Conservation (phyloP, 2,888 invertebrate species). For the Nezara viridula region DNA sequence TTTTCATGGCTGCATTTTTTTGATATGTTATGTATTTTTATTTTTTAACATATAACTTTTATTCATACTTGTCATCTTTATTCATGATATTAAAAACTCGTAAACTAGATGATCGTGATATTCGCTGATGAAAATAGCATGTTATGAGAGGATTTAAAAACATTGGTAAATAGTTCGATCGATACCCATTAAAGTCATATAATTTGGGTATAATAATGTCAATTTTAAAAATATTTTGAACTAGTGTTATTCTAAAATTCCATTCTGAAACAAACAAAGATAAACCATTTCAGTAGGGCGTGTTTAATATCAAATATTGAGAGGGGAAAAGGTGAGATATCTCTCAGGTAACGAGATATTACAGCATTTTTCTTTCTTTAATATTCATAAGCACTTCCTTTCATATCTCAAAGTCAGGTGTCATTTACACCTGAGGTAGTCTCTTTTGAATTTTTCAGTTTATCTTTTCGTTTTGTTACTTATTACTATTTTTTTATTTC, state of each 20-base stretch:
- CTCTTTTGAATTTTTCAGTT: background rate
- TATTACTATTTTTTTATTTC: background rate
- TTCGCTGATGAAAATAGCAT: too few relatives aligned
- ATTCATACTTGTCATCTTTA: too few relatives aligned
- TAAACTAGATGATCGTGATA: too few relatives aligned
- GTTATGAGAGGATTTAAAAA: too few relatives aligned
- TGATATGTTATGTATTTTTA: too few relatives aligned
- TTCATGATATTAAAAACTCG: too few relatives aligned
- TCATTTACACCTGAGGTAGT: background rate
- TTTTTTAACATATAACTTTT: too few relatives aligned
- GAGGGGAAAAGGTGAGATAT: background rate
- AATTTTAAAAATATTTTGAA: background rate
- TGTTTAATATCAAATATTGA: background rate
- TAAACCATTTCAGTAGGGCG: background rate
- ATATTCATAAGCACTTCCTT: constrained; percentile 5
- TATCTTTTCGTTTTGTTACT: background rate
- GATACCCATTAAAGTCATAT: too few relatives aligned
- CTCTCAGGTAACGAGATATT: background rate
- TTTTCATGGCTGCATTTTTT: too few relatives aligned
- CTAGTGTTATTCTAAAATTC: background rate
- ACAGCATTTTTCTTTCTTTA: background rate
- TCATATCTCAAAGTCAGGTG: background rate
- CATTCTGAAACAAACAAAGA: background rate
- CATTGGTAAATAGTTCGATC: too few relatives aligned
- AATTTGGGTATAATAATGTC: too few relatives aligned